A percentile compares a stretch with the other conserved stretches of the same genome.
These are phyloP conservation scores for Bucco capensis DNA, from an alignment of 2,113 vertebrate genomes.

Conservation along the genomic window DNA sequence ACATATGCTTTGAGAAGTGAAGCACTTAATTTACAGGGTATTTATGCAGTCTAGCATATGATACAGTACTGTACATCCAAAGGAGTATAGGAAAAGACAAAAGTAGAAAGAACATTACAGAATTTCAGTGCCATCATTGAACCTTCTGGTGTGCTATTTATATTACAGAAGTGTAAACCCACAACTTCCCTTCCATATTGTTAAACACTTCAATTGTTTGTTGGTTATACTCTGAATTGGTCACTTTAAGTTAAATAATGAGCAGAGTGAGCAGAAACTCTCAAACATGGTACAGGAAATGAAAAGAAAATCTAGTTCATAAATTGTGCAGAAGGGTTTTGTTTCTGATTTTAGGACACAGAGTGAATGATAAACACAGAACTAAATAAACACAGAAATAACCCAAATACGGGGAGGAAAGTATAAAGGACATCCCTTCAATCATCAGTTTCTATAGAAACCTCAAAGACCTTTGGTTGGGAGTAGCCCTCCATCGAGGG, in stretches of 20 bases:
- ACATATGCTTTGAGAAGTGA: slow-evolving; percentile 75
- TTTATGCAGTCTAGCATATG: slow-evolving; percentile 75
- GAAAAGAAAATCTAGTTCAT: slow-evolving; percentile 49
- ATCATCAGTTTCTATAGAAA: slow-evolving; percentile 84
- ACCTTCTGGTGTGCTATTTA: slow-evolving; percentile 61
- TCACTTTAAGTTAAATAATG: slow-evolving; percentile 59
- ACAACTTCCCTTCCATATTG: slow-evolving; percentile 19
- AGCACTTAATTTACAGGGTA: slow-evolving; percentile 77
- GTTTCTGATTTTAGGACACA: slow-evolving; percentile 44
- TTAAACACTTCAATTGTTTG: slow-evolving; percentile 47
- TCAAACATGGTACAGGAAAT: slow-evolving; percentile 57
- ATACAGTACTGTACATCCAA: slow-evolving; percentile 77
- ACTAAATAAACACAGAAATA: slow-evolving; percentile 75
- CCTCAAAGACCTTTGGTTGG: slow-evolving; percentile 83
- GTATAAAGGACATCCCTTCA: slow-evolving; percentile 74
- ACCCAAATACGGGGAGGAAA: slow-evolving; percentile 74
- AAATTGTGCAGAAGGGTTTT: slow-evolving; percentile 70
- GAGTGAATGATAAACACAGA: slow-evolving; percentile 66
- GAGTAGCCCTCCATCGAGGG: slow-evolving; percentile 82
- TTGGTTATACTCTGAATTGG: slow-evolving; percentile 21
- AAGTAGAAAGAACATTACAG: slow-evolving; percentile 78
- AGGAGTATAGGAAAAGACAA: slow-evolving; percentile 79
- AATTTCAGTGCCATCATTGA: slow-evolving; percentile 69
- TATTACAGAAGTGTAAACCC: slow-evolving; percentile 64
- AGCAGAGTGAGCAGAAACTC: slow-evolving; percentile 34